phyloP scores from a whole-genome alignment of 2,113 vertebrate species.

The Papio anubis region DNA sequence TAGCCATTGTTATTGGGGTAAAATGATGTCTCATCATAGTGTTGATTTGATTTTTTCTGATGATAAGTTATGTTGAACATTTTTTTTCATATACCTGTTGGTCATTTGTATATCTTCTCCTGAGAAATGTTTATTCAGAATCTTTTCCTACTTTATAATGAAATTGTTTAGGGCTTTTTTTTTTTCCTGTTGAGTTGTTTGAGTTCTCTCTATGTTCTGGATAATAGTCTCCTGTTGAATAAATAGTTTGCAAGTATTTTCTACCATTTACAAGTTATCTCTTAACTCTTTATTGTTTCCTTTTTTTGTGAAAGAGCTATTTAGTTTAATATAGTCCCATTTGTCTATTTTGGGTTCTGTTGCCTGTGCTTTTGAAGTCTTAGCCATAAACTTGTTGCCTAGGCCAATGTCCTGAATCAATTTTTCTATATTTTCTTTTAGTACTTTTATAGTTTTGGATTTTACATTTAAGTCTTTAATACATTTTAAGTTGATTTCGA shows the following conservation, averaged over 20 bases:
- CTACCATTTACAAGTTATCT: background rate
- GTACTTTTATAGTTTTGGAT: background rate
- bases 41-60: background rate
- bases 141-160: background rate
- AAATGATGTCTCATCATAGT: background rate
- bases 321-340: background rate
- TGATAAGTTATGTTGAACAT: background rate
- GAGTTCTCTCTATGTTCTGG: background rate
- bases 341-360: background rate
- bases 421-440: background rate
- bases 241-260: background rate
- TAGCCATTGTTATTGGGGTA: background rate
- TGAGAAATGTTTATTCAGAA: background rate
- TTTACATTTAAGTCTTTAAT: background rate
- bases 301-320: background rate
- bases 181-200: background rate
- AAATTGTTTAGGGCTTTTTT: background rate
- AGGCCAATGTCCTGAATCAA: background rate
- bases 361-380: background rate
- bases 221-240: background rate
- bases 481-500: background rate
- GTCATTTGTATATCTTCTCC: background rate
- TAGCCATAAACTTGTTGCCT: background rate
- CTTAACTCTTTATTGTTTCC: background rate
- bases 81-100: background rate